Evolutionary conservation across 2,113 vertebrate genomes (phyloP).

Genomic region (Tenrec ecaudatus): DNA sequence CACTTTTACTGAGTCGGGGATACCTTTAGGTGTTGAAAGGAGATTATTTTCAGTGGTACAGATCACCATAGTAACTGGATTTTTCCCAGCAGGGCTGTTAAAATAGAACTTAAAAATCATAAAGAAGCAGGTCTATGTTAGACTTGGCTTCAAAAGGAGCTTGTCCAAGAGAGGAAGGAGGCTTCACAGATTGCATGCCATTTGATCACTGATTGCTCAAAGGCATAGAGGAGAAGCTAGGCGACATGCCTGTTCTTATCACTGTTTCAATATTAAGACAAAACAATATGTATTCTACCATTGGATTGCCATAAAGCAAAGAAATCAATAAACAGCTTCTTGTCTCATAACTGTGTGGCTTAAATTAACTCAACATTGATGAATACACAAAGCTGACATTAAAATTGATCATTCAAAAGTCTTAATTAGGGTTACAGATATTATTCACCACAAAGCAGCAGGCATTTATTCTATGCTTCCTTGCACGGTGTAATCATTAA

Average conservation of each 20-base stretch:
- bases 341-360: not conserved
- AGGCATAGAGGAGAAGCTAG: not conserved
- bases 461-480: not conserved
- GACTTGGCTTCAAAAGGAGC: constrained; percentile 57
- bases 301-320: not conserved
- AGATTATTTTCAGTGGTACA: constrained; percentile 57
- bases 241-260: not conserved
- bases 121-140: constrained; percentile 51
- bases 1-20: constrained; percentile 53
- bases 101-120: constrained; percentile 71
- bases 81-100: constrained; percentile 64
- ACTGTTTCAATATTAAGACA: not conserved
- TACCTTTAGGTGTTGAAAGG: constrained; percentile 55
- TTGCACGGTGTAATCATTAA: not conserved
- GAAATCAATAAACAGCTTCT: not conserved
- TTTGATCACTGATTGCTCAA: constrained; percentile 59
- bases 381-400: not conserved
- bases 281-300: not conserved
- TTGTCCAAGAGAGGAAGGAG: not conserved
- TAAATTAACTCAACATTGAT: not conserved
- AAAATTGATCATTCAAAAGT: constrained; percentile 1
- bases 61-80: constrained; percentile 78
- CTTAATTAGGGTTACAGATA: not conserved
- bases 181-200: constrained; percentile 4
- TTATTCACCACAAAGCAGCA: not conserved